phyloP scores from a whole-genome alignment of 2,797 vertebrate genomes.

The Lates japonicus region DNA sequence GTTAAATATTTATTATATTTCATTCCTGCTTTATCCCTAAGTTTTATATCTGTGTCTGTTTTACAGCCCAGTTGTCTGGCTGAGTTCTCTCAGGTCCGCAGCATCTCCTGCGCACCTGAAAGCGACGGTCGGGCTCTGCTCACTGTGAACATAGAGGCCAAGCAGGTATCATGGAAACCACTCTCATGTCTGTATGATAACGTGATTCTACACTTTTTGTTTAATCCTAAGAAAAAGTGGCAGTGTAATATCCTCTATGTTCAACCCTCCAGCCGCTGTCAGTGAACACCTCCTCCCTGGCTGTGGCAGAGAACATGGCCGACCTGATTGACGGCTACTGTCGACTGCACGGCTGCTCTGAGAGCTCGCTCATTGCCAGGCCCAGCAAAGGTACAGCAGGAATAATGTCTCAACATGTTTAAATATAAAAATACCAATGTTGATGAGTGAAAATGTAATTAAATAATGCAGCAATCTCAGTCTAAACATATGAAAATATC shows the following conservation, averaged over 20 bases:
- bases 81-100: slow-evolving; percentile 90
- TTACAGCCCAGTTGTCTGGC: slow-evolving; percentile 90
- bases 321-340: slow-evolving; percentile 96
- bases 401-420: background rate
- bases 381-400: slow-evolving; percentile 84
- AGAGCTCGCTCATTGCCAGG: slow-evolving; percentile 85
- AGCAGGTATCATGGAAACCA: slow-evolving; percentile 84
- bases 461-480: background rate
- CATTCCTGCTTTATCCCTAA: background rate
- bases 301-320: slow-evolving; percentile 95
- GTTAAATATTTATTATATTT: too few species aligned
- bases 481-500: background rate
- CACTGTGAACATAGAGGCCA: slow-evolving; percentile 88
- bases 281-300: slow-evolving; percentile 89
- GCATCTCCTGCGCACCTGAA: slow-evolving; percentile 86
- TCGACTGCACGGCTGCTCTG: slow-evolving; percentile 82
- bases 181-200: too few species aligned
- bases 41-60: background rate
- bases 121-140: slow-evolving; percentile 88
- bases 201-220: too few species aligned
- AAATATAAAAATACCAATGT: too few species aligned
- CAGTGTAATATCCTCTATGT: background rate
- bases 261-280: slow-evolving; percentile 86
- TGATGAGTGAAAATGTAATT: too few species aligned
- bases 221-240: background rate